A percentile compares a stretch with the other conserved stretches of the same genome.
phyloP scores from a whole-genome alignment of 2,888 invertebrate species.

The Papilio elwesi region DNA sequence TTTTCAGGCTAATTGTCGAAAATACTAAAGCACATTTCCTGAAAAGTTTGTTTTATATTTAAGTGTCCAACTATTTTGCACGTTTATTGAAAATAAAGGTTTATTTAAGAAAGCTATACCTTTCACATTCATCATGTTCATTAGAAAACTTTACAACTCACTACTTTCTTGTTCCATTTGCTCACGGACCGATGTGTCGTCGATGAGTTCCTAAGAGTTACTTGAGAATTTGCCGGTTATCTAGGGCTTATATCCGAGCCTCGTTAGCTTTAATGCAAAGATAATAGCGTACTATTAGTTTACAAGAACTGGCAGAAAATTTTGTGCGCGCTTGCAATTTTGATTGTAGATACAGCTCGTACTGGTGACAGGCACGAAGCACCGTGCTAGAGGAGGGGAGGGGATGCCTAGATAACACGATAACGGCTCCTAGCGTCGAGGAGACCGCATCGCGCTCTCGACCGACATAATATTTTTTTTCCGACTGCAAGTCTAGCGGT shows the following conservation, averaged over 20 bases:
- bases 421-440: constrained; percentile 61
- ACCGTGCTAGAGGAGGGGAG: constrained; percentile 59
- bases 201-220: not conserved
- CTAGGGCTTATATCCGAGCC: constrained; percentile 17
- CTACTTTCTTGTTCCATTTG: constrained; percentile 60
- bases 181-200: constrained; percentile 50
- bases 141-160: constrained; percentile 24
- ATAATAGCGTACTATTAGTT: constrained; percentile 17
- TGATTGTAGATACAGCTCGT: constrained; percentile 42
- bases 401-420: constrained; percentile 77
- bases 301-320: constrained; percentile 17
- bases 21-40: too few species aligned
- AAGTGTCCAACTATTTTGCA: not conserved
- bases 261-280: constrained; percentile 25
- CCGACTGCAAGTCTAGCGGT: constrained; percentile 56
- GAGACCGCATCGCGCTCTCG: constrained; percentile 42
- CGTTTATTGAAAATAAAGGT: not conserved
- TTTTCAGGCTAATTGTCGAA: too few species aligned
- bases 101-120: not conserved
- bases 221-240: constrained; percentile 15
- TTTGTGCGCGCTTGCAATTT: constrained; percentile 28
- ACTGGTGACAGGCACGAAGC: constrained; percentile 53
- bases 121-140: constrained; percentile 28
- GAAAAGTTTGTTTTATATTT: not conserved
- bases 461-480: constrained; percentile 50